Conservation (phyloP, 2,888 invertebrate species). For the Synanthedon tipuliformis region DNA sequence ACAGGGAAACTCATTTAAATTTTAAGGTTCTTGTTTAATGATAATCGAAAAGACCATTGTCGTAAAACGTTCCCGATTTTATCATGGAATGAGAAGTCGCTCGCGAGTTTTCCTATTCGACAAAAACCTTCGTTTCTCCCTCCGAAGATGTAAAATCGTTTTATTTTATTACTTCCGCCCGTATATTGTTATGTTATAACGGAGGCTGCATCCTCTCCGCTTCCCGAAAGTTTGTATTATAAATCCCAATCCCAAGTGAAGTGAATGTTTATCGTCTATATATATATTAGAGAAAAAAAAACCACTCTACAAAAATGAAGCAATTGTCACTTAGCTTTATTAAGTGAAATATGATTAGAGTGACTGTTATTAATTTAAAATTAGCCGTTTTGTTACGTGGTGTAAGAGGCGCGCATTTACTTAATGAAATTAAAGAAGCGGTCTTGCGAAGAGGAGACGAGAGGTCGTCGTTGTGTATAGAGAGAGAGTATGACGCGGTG, state of each 20-base stretch:
- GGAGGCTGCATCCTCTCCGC: slow-evolving; percentile 39
- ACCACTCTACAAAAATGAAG: no score
- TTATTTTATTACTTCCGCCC: slow-evolving; percentile 69
- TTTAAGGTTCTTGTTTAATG: slow-evolving; percentile 64
- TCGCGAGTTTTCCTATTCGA: slow-evolving; percentile 65
- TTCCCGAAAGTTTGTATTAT: slow-evolving; percentile 35
- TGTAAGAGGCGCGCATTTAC: slow-evolving; percentile 17
- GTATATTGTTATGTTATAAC: slow-evolving; percentile 64
- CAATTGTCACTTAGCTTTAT: no score
- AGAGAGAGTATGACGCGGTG: background rate
- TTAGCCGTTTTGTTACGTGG: slow-evolving; percentile 13
- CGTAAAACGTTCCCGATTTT: slow-evolving; percentile 69
- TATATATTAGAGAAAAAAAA: background rate
- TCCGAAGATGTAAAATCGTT: slow-evolving; percentile 68
- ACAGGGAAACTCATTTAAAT: slow-evolving; percentile 25
- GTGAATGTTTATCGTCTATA: slow-evolving; percentile 20
- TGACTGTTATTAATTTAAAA: background rate
- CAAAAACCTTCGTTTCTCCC: slow-evolving; percentile 66
- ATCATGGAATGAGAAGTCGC: slow-evolving; percentile 67
- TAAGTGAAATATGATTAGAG: slow-evolving; percentile 3
- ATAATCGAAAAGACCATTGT: slow-evolving; percentile 66
- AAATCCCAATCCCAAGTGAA: slow-evolving; percentile 33
- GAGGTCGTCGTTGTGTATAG: slow-evolving; percentile 3
- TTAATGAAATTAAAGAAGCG: slow-evolving; percentile 36
- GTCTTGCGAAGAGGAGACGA: slow-evolving; percentile 19